Percentiles rank a stretch among this genome's conserved stretches.
These are phyloP conservation scores for Corticium candelabrum DNA, from an alignment of 37 sponge, comb jelly and placozoan genomes.

Conservation along the genomic window DNA sequence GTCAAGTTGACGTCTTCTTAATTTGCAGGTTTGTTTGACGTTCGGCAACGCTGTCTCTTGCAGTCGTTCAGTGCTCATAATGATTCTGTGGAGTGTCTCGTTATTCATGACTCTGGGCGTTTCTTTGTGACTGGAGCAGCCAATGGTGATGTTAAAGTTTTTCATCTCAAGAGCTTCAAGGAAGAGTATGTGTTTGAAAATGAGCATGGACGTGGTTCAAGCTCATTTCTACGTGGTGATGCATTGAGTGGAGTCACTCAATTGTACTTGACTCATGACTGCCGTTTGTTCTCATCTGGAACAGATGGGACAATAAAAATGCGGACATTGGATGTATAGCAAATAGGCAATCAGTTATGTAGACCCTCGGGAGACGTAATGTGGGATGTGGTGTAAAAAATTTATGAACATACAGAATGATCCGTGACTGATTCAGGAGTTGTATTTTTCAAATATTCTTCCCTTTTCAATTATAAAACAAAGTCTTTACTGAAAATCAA, in stretches of 20 bases:
- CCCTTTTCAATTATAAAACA: too few relatives aligned
- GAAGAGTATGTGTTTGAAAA: background rate
- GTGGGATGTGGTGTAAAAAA: too few relatives aligned
- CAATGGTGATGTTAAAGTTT: constrained; percentile 88
- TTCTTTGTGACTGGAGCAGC: constrained; percentile 77
- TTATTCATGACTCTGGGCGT: constrained; percentile 56
- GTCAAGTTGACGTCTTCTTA: too few relatives aligned
- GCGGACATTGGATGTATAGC: too few relatives aligned
- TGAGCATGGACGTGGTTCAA: constrained; percentile 13
- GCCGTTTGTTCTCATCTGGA: constrained; percentile 55
- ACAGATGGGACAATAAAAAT: constrained; percentile 53
- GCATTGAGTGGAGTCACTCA: constrained; percentile 11
- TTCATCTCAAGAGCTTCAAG: constrained; percentile 13
- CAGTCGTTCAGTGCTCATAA: constrained; percentile 50
- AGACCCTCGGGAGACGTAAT: too few relatives aligned
- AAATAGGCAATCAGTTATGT: too few relatives aligned
- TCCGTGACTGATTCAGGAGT: too few relatives aligned
- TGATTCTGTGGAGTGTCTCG: constrained; percentile 56
- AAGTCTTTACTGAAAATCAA: too few relatives aligned
- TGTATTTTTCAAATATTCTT: too few relatives aligned
- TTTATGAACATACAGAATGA: too few relatives aligned
- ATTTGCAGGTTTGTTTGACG: constrained; percentile 81
- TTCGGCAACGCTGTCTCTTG: constrained; percentile 58
- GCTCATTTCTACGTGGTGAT: constrained; percentile 2
- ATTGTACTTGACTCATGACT: constrained; percentile 28